Evolutionary conservation across 2,797 vertebrate genomes (phyloP), one percentile per base, ranked within the genome.

Genomic region (Tympanoctomys barrerae): DNA sequence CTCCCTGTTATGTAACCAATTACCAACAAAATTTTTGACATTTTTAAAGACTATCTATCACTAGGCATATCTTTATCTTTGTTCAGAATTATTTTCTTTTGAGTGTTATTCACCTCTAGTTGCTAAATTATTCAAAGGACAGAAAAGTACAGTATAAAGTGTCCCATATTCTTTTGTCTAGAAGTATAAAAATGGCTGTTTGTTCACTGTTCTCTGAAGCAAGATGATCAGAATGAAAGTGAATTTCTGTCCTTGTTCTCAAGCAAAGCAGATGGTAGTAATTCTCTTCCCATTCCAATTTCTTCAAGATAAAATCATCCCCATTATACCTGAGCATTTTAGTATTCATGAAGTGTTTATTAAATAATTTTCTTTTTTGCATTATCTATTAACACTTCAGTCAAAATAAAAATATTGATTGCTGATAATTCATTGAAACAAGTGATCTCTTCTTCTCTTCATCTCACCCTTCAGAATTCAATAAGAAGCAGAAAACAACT

Each of bases 381-480:
- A 61, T 85, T 79, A 80, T 39, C 87, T 64, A 75, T 22, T 22
- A 79, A 68, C 68, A 68, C 14, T 52, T 68, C 83, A 83, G 66
- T 89, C 36, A 61, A 39, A 87, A 77, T 90, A 75, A 89, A 86
- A 91, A 61, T 7, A 22, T 86, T 31, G 52, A n/a, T 4, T 82
- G 73, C 19, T 39, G 12, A 73, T 68, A 28, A 54, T n/a, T 95
- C 49, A 73, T 9, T 73, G 83, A 92, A 85, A 16, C 46, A 82
- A 87, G 12, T 59, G 54, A 22, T 33, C 42, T 28, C 33, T 81
- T 28, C 33, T 81, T 75, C 14, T 81, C 46, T 33, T 94, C 39
- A 21, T 73, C 42, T 42, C 66, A 79, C 7, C 95, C 78, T 95
- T 96, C 84, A 94, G 77, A 73, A 78, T 57, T n/a, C 2, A 28